Conservation (phyloP, 1,140 invertebrate species). For the Caerostris extrusa region DNA sequence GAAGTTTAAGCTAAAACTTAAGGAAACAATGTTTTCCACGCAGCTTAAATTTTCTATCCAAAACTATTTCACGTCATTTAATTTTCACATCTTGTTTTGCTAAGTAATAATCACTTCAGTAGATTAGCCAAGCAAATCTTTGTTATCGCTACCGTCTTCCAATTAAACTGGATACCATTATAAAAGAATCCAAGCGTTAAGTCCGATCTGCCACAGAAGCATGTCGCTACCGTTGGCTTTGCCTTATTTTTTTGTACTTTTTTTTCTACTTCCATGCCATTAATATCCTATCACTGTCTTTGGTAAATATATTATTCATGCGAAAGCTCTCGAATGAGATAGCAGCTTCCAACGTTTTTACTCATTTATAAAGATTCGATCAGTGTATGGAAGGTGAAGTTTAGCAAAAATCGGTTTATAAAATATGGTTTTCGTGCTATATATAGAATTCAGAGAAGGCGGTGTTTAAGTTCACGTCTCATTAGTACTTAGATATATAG, state of each 20-base stretch:
- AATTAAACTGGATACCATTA: slow-evolving; percentile 44
- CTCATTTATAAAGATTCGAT: slow-evolving; percentile 43
- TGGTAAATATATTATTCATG: slow-evolving; percentile 67
- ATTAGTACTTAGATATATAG: slow-evolving; percentile 46
- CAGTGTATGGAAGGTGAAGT: not conserved
- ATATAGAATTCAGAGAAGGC: slow-evolving; percentile 17
- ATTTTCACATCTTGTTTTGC: slow-evolving; percentile 24
- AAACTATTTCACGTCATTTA: not conserved
- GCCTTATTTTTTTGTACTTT: not conserved
- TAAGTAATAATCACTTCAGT: slow-evolving; percentile 53
- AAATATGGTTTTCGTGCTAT: slow-evolving; percentile 24
- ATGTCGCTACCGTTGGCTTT: not conserved
- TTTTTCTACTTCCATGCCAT: slow-evolving; percentile 25
- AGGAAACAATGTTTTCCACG: too few relatives aligned
- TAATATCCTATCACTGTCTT: slow-evolving; percentile 49
- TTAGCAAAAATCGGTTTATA: slow-evolving; percentile 6
- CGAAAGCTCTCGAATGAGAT: not conserved
- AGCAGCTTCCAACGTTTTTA: not conserved
- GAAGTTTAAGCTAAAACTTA: too few relatives aligned
- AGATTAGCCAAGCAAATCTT: slow-evolving; percentile 46
- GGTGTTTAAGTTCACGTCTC: slow-evolving; percentile 60
- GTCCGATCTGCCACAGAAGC: not conserved
- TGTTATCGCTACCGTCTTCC: slow-evolving; percentile 39
- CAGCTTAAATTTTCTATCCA: too few relatives aligned
- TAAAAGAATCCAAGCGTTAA: slow-evolving; percentile 10